Evolutionary conservation across 2,113 vertebrate species (phyloP), one percentile per base, ranked within the genome.

Genomic region (Centropus bengalensis): DNA sequence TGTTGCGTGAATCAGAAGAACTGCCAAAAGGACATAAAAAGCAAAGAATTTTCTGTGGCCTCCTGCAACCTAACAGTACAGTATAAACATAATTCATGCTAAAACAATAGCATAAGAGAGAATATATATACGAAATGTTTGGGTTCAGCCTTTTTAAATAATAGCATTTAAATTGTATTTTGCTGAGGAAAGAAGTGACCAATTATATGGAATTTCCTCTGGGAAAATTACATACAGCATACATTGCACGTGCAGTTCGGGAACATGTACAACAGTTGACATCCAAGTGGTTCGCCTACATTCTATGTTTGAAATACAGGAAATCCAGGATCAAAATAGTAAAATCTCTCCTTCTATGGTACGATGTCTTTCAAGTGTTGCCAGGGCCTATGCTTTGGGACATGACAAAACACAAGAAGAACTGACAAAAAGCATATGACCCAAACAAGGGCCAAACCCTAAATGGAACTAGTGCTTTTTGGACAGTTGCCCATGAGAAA

Each of bases 281-380:
- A 73, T 87, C 54, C 67, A 91, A 89, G 67, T 51, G 47, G 66
- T 93, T 89, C 63, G 92, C 51, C 55, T 86, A 14, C 3, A 28
- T 76, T 91, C 82, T 95, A 12, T 87, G 89, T 92, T 95, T 95
- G 94, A 93, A 95, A 78, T 70, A 45, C n/a, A n/a, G n/a, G n/a
- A n/a, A n/a, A n/a, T n/a, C n/a, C n/a, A n/a, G n/a, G n/a, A n/a
- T n/a, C n/a, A n/a, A n/a, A n/a, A n/a, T n/a, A n/a, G n/a, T 87
- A 77, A 62, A 71, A 78, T 84, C 58, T 36, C 19, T 87, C 42
- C 33, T 42, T 67, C 45, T 67, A 32, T 24, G 51, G 76, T 32
- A 56, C 86, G n/a, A 75, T 21, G 44, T 42, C 76, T 96, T 96
- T 96, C 75, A 97, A 94, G 85, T 93, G 76, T 70, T 94, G 95